phyloP scores from a whole-genome alignment of 64 coral and sea anemone species.

The Acropora tenuis region DNA sequence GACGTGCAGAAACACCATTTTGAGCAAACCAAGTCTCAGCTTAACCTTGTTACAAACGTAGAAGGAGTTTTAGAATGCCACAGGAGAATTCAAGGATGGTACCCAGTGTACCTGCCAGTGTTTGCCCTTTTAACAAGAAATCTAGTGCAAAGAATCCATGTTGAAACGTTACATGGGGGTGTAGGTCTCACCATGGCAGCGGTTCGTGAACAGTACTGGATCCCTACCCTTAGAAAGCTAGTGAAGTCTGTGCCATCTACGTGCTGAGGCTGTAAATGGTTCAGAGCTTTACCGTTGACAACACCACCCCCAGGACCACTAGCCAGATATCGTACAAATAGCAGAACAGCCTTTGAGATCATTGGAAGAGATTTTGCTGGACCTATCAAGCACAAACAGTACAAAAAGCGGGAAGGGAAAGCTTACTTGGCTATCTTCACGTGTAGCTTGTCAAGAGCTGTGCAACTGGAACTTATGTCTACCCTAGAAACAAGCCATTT shows the following conservation, averaged over 20 bases:
- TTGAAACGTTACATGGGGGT: no score
- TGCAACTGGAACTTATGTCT: conserved; percentile 44
- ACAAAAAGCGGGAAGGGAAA: conserved; percentile 29
- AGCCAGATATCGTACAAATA: not conserved
- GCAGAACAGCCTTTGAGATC: conserved; percentile 41
- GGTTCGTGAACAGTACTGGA: conserved; percentile 43
- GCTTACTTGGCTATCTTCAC: conserved; percentile 35
- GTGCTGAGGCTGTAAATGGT: conserved; percentile 48
- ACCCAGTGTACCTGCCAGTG: no score
- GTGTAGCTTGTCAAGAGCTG: conserved; percentile 16
- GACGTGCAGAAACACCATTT: no score
- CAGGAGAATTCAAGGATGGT: no score
- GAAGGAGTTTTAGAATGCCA: no score
- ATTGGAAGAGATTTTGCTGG: conserved; percentile 45
- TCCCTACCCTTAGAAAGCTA: conserved; percentile 46
- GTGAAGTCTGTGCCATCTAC: conserved; percentile 23
- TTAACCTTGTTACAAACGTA: no score
- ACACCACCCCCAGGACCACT: conserved; percentile 27
- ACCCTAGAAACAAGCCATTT: not conserved
- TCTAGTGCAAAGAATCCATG: no score
- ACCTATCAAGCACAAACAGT: conserved; percentile 28
- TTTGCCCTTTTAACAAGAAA: no score
- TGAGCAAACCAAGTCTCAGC: no score
- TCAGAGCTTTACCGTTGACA: conserved; percentile 13
- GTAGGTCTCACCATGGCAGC: no score